Conservation (phyloP, 2,888 invertebrate genomes). For the Mongoloraphidia duomilia region DNA sequence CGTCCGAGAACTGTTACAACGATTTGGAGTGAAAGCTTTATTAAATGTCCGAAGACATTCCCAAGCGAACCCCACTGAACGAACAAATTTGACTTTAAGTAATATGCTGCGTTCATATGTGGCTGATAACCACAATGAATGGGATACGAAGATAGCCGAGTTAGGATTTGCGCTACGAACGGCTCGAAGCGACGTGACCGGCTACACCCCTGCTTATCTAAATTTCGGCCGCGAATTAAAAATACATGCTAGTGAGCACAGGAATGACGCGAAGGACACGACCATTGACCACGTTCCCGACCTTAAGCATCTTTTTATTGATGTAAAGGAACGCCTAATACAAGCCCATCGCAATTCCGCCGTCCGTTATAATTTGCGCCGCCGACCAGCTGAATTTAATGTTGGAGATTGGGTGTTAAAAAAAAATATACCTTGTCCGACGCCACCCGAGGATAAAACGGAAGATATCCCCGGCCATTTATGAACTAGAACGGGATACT, state of each 20-base stretch:
- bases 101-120: background rate
- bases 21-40: background rate
- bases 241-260: background rate
- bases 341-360: too few species aligned
- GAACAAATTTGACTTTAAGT: background rate
- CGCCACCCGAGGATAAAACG: too few species aligned
- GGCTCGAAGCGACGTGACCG: background rate
- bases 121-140: background rate
- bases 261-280: background rate
- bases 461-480: too few species aligned
- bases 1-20: background rate
- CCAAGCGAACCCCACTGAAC: background rate
- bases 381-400: too few species aligned
- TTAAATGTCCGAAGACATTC: background rate
- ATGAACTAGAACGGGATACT: too few species aligned
- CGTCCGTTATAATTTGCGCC: too few species aligned
- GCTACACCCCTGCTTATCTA: background rate
- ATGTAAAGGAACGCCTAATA: too few species aligned
- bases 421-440: too few species aligned
- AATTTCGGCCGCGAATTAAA: background rate
- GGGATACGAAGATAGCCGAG: background rate
- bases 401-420: too few species aligned
- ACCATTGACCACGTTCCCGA: too few species aligned
- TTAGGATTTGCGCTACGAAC: background rate
- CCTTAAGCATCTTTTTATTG: too few species aligned